Evolutionary conservation across 2,888 invertebrate species (phyloP).

Genomic region (Kryphioiulus occultus): DNA sequence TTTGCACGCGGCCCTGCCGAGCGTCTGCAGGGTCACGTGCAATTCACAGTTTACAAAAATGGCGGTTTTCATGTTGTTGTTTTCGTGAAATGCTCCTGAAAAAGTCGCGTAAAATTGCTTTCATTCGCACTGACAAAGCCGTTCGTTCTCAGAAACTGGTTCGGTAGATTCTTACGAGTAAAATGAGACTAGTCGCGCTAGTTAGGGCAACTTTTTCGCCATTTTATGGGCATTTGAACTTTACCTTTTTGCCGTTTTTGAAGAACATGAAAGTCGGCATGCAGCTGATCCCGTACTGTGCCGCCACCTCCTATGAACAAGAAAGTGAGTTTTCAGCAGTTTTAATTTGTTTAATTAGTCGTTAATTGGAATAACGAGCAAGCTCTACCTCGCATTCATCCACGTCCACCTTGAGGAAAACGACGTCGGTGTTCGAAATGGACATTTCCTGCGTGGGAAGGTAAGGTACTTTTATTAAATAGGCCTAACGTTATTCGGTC

Average conservation of each 20-base stretch:
- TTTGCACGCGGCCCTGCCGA: too few species aligned
- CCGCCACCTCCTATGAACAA: conserved; percentile 70
- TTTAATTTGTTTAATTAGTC: background rate
- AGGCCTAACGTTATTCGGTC: too few species aligned
- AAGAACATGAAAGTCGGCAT: conserved; percentile 93
- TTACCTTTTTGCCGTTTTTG: conserved; percentile 72
- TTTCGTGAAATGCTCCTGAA: background rate
- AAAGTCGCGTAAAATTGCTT: background rate
- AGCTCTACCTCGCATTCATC: conserved; percentile 53
- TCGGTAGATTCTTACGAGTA: background rate
- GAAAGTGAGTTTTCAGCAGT: background rate
- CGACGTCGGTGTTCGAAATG: conserved; percentile 46
- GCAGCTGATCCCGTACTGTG: conserved; percentile 78
- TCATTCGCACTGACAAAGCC: background rate
- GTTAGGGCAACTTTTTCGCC: background rate
- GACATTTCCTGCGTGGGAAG: conserved; percentile 54
- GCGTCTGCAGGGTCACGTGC: too few species aligned
- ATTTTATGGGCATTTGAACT: background rate
- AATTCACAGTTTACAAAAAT: too few species aligned
- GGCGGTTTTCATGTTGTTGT: too few species aligned
- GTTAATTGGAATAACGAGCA: background rate
- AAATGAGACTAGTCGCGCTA: background rate
- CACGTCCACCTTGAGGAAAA: conserved; percentile 54
- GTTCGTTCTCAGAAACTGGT: background rate
- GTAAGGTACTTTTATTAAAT: background rate